These are phyloP conservation scores for Ochotona curzoniae DNA, from an alignment of 2,113 vertebrate genomes.

Conservation along the genomic window DNA sequence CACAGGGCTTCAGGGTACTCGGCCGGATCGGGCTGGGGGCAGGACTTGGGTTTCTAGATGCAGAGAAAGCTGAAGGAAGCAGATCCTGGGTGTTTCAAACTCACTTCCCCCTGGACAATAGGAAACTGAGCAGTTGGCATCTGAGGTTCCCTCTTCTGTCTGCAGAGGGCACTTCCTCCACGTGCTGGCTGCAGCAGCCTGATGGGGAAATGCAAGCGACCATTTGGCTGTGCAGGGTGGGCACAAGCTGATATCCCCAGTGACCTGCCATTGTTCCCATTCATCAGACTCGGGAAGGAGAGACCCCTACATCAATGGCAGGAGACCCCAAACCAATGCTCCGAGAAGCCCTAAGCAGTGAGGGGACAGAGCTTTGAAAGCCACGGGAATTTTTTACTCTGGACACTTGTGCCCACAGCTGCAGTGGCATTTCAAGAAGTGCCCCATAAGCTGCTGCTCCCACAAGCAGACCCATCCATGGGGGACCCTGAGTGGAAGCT, in stretches of 20 bases:
- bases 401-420: background rate
- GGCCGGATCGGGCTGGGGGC: too few species aligned
- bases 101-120: background rate
- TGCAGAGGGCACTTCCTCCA: background rate
- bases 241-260: too few species aligned
- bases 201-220: background rate
- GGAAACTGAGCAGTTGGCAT: background rate
- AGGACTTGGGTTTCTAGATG: too few species aligned
- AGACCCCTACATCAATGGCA: too few species aligned
- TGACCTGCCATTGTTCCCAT: background rate
- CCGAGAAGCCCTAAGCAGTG: too few species aligned
- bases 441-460: accelerated
- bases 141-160: background rate
- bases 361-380: background rate
- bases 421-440: background rate
- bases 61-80: background rate
- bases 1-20: background rate
- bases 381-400: background rate
- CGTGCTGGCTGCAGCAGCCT: background rate
- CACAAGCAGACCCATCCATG: background rate
- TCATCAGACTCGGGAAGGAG: background rate
- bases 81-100: background rate
- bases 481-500: background rate
- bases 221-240: too few species aligned
- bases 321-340: too few species aligned